phyloP scores from a whole-genome alignment of 37 sponge, comb jelly and placozoan species.

The Amphimedon queenslandica region DNA sequence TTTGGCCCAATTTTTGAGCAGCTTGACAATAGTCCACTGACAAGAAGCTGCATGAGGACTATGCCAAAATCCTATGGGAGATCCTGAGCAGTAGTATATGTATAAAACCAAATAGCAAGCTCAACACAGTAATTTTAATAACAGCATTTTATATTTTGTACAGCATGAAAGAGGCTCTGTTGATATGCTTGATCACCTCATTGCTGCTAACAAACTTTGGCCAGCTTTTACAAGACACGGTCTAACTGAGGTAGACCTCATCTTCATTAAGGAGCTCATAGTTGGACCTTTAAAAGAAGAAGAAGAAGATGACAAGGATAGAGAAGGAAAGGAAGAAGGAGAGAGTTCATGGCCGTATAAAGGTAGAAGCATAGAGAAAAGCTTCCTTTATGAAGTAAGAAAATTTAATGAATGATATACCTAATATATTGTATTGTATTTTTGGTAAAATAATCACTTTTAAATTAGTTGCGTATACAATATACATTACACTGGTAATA shows the following conservation, averaged over 20 bases:
- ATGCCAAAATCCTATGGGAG: no score
- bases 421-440: no score
- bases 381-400: slow-evolving; percentile 92
- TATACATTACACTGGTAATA: no score
- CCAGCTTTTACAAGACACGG: slow-evolving; percentile 46
- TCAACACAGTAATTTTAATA: slow-evolving; percentile 8
- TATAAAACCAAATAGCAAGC: slow-evolving; percentile 8
- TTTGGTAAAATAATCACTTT: no score
- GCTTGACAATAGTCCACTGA: no score
- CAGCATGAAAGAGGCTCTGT: slow-evolving; percentile 90
- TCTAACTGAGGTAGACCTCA: slow-evolving; percentile 61
- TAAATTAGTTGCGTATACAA: neutral
- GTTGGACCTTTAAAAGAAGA: slow-evolving; percentile 41
- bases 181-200: slow-evolving; percentile 81
- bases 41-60: no score
- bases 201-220: slow-evolving; percentile 55
- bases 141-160: neutral
- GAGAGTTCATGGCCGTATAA: slow-evolving; percentile 58
- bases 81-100: neutral
- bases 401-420: no score
- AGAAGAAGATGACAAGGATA: neutral
- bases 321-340: neutral
- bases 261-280: slow-evolving; percentile 90
- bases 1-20: no score
- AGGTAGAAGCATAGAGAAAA: slow-evolving; percentile 77